phyloP scores from a whole-genome alignment of 2,113 vertebrate genomes.

The Dicerorhinus sumatrensis region DNA sequence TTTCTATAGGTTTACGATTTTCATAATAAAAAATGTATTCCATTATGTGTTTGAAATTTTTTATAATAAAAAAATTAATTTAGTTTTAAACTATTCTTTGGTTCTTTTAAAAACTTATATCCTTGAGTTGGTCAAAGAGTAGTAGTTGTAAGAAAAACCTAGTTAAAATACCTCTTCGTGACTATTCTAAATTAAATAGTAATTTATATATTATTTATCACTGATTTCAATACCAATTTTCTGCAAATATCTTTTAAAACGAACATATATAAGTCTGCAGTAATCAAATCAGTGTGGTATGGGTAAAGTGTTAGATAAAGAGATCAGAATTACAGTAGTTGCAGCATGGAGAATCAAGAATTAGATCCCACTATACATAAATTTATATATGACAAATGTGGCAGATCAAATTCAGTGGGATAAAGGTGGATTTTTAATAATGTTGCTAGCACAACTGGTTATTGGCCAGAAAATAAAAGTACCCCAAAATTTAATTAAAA shows the following conservation, averaged over 20 bases:
- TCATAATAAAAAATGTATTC: background rate
- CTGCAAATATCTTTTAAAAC: background rate
- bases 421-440: conserved; percentile 28
- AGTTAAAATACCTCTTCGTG: background rate
- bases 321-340: background rate
- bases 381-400: background rate
- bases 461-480: background rate
- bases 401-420: background rate
- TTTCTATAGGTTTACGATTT: background rate
- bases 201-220: background rate
- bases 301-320: background rate
- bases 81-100: background rate
- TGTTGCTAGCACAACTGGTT: background rate
- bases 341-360: background rate
- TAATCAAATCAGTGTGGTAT: background rate
- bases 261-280: background rate
- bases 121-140: background rate
- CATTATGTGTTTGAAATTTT: background rate
- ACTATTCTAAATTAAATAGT: background rate
- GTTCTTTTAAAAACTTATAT: background rate
- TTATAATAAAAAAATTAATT: background rate
- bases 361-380: background rate
- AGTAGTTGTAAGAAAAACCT: background rate
- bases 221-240: background rate
- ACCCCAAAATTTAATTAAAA: background rate